Percentiles rank a stretch among this genome's conserved stretches.
These are phyloP conservation scores for Ptiloglossa arizonensis DNA, from an alignment of 1,140 invertebrate species.

Conservation along the genomic window DNA sequence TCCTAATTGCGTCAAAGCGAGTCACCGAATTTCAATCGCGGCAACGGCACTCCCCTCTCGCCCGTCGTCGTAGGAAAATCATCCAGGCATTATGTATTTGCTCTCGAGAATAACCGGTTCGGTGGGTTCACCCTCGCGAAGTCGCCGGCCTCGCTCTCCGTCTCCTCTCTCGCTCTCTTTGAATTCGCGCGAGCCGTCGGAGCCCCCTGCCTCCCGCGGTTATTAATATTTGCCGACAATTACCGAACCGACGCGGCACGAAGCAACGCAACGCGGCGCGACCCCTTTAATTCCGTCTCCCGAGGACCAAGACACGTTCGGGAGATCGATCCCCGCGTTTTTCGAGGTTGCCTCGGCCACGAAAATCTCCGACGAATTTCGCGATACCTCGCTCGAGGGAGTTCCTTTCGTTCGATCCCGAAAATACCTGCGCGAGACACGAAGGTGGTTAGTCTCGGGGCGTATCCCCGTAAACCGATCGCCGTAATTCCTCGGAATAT, in stretches of 20 bases:
- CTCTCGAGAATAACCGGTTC: constrained; percentile 80
- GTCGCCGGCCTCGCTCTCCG: constrained; percentile 57
- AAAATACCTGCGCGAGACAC: constrained; percentile 42
- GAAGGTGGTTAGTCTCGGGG: constrained; percentile 28
- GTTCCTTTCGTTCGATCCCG: constrained; percentile 54
- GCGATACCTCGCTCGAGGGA: neutral
- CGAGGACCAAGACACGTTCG: constrained; percentile 75
- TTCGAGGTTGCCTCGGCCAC: neutral
- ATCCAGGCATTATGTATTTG: constrained; percentile 82
- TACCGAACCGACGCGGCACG: constrained; percentile 76
- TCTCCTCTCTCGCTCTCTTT: constrained; percentile 24
- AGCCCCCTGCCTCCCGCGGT: constrained; percentile 69
- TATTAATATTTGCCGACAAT: constrained; percentile 83
- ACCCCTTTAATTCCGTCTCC: constrained; percentile 77
- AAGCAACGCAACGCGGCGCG: too few species aligned
- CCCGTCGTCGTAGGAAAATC: constrained; percentile 74
- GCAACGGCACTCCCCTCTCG: constrained; percentile 44
- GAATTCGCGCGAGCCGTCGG: constrained; percentile 52
- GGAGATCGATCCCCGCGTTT: constrained; percentile 57
- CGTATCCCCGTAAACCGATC: constrained; percentile 54
- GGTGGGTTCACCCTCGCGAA: constrained; percentile 73
- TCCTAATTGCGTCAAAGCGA: constrained; percentile 81
- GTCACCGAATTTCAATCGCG: constrained; percentile 82
- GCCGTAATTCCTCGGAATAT: constrained; percentile 45
- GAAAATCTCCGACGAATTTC: neutral